Conservation (phyloP, 2,113 vertebrate genomes). For the Seriola aureovittata region DNA sequence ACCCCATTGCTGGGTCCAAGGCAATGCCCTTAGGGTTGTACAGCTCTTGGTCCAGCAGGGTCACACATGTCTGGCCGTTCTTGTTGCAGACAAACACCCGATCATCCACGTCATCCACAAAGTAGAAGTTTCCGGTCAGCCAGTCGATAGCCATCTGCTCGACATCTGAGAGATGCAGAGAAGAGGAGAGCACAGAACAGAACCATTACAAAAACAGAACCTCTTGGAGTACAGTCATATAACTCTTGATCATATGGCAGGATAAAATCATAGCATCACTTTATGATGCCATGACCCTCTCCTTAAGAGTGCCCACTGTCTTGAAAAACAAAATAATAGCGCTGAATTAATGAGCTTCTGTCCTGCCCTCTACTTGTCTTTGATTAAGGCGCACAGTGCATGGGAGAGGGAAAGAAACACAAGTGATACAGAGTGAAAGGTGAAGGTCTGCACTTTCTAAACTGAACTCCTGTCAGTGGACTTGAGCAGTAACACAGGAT, state of each 20-base stretch:
- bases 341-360: slow-evolving; percentile 30
- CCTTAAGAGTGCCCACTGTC: not conserved
- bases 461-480: not conserved
- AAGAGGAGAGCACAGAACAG: not conserved
- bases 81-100: slow-evolving; percentile 97
- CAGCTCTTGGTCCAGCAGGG: slow-evolving; percentile 94
- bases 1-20: slow-evolving; percentile 97
- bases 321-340: slow-evolving; percentile 26
- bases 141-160: slow-evolving; percentile 99
- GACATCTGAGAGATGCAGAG: slow-evolving; percentile 86
- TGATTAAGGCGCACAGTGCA: slow-evolving; percentile 9
- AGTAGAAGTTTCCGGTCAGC: slow-evolving; percentile 99
- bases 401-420: not conserved
- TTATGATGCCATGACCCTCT: slow-evolving; percentile 18
- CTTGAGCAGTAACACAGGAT: not conserved
- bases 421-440: slow-evolving; percentile 13
- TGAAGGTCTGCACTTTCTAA: slow-evolving; percentile 19
- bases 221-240: not conserved
- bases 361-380: slow-evolving; percentile 22
- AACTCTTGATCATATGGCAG: slow-evolving; percentile 19
- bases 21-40: slow-evolving; percentile 98
- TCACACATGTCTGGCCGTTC: slow-evolving; percentile 94
- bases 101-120: slow-evolving; percentile 96
- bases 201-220: slow-evolving; percentile 9
- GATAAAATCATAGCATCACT: not conserved